Evolutionary conservation across 2,797 vertebrate species (phyloP), one percentile per base, ranked within the genome.

Genomic region (Gephyroberyx darwinii): DNA sequence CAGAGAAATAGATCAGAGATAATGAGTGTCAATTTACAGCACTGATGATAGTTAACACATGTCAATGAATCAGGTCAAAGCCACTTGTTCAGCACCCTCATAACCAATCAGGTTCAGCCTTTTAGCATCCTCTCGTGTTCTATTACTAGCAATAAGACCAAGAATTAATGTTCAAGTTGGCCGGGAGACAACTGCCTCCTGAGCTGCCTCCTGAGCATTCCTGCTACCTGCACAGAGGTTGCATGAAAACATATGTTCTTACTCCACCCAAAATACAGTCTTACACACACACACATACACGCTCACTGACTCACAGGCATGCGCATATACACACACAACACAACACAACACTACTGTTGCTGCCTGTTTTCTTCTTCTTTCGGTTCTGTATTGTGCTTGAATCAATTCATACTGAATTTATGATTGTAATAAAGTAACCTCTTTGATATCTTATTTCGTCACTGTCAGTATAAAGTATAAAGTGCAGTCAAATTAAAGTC

Each of bases 1-100:
- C 82, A 57, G 61, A 65, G 70, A 74, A 79, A 81, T 51, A 17
- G 75, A 75, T 33, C 45, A 52, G 37, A 69, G 59, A 60, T 56
- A 80, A 71, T 74, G 43, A 57, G 64, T 57, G 74, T 71, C 65
- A 72, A 31, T 77, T 80, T 76, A 69, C 1, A 1, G 37, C n/a
- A 19, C n/a, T 69, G 37, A 69, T 71, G 37, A 54, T n/a, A 33
- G n/a, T 69, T 74, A 69, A 63, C 65, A 20, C 35, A 33, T 2
- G 17, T 69, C 53, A 50, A 30, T 51, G 45, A 31, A 69, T 20
- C 58, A 43, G 58, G 52, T 69, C 54, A 22, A 12, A 55, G 22
- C 39, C 16, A 39, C 57, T 31, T 59, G 39, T 61, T 59, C 54
- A 60, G 22, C 35, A 31, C 53, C 55, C 33, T 69, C 53, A 50